These are phyloP conservation scores for Ormyrus thymus DNA, from an alignment of 2,888 invertebrate species.

Conservation along the genomic window DNA sequence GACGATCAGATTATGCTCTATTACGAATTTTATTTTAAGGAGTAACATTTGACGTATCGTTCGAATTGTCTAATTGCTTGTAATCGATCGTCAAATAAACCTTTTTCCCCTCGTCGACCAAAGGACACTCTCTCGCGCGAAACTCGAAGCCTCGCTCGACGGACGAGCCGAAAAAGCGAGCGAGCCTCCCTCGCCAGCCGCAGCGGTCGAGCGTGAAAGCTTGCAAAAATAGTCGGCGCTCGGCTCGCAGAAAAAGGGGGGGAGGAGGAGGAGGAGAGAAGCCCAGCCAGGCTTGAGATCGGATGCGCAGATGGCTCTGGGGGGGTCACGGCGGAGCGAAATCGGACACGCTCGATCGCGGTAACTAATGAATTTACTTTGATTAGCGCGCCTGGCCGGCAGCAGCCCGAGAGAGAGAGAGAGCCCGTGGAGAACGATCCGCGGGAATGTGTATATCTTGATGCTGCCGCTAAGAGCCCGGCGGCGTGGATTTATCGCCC, in stretches of 20 bases:
- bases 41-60: no score
- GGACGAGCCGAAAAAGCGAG: no score
- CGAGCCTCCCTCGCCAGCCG: background rate
- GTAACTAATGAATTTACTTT: constrained; percentile 63
- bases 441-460: no score
- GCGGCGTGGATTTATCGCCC: background rate
- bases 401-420: background rate
- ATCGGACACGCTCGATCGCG: constrained; percentile 61
- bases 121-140: no score
- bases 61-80: no score
- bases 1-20: no score
- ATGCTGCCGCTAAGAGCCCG: no score
- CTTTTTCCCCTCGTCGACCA: no score
- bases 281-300: background rate
- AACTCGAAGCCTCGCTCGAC: no score
- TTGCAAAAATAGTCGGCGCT: constrained; percentile 33
- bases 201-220: constrained; percentile 40
- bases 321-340: constrained; percentile 42
- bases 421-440: no score
- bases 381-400: constrained; percentile 50
- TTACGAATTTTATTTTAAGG: no score
- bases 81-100: no score
- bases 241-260: background rate
- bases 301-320: constrained; percentile 7
- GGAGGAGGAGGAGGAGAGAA: background rate